Base-by-base conservation (phyloP, 2,113 vertebrate species). In the Opisthocomus hoazin region DNA sequence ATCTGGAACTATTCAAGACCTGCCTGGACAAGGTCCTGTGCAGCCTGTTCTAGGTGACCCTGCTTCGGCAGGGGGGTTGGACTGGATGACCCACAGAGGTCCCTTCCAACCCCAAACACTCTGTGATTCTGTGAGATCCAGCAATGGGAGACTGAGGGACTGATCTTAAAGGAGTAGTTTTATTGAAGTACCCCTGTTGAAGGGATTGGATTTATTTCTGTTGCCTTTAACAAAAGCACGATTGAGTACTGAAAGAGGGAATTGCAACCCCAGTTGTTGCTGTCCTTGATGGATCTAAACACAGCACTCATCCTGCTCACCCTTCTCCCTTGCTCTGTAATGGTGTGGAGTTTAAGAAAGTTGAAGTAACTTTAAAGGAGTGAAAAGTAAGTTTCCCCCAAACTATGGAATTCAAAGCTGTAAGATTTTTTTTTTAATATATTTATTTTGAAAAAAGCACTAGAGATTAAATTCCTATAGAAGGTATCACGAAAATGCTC, bases 401-500 rank as follows among this genome's bases (percentile, higher is more conserved):
- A 64, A 37, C 34, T 23, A 2, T 9, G 27, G 43, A 60, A 82
- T 34, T 21, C 18, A 36, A 51, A 92, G 19, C 9, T 36, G 5
- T 53, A 43, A 82, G 15, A 9, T 5, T 20, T 41, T 23, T 36
- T 43, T 70, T 69, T n/a, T 36, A 6, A 3, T 5, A 3, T 21
- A 2, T 69, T 8, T 26, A 5, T 66, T 45, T 63, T 1, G 65
- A 15, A 12, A 14, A 45, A 71, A 90, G 15, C 10, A 19, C 8
- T 41, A 10, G 34, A 68, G 53, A 50, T 29, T 6, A 36, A 46
- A 27, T 36, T 65, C 70, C 23, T 57, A 16, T 21, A 12, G 54
- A 74, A 51, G 18, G 11, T 39, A 1, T 43, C 3, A 15, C 0
- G 3, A 20, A 45, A 68, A 53, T 17, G 15, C 13, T 57, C 22